Conservation (phyloP, 2,888 invertebrate species). For the Eupithecia tripunctaria region DNA sequence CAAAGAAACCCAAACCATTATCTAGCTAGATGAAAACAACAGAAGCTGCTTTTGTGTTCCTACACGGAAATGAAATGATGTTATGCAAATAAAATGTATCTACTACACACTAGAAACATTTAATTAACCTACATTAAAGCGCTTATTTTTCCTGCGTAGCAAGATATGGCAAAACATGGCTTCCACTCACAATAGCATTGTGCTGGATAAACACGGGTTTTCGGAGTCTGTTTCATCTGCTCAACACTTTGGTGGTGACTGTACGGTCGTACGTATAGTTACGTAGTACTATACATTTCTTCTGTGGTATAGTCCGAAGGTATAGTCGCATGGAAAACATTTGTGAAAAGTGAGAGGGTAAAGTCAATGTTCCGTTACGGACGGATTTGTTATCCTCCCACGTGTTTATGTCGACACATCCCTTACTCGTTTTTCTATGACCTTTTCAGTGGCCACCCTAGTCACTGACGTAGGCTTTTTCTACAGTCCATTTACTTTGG, state of each 20-base stretch:
- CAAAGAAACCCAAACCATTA: neutral
- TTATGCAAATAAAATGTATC: too few relatives aligned
- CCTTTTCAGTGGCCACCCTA: neutral
- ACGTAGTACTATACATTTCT: too few relatives aligned
- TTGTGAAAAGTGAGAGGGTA: neutral
- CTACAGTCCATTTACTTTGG: slow-evolving; percentile 1
- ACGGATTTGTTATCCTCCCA: neutral
- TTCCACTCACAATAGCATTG: too few relatives aligned
- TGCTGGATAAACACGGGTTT: too few relatives aligned
- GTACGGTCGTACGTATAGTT: neutral
- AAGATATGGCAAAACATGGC: too few relatives aligned
- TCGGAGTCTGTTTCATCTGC: neutral
- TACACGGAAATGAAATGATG: neutral
- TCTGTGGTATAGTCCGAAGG: too few relatives aligned
- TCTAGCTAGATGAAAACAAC: too few relatives aligned
- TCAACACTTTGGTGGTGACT: neutral
- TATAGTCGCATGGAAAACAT: neutral
- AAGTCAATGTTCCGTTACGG: slow-evolving; percentile 4
- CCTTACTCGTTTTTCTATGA: neutral
- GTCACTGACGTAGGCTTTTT: neutral
- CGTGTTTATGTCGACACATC: neutral
- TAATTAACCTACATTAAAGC: too few relatives aligned
- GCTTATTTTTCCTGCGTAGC: too few relatives aligned
- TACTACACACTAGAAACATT: too few relatives aligned
- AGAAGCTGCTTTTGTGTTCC: neutral